These are phyloP conservation scores for Potamarius usumacintae DNA, from an alignment of 2,113 vertebrate genomes.

Conservation along the genomic window DNA sequence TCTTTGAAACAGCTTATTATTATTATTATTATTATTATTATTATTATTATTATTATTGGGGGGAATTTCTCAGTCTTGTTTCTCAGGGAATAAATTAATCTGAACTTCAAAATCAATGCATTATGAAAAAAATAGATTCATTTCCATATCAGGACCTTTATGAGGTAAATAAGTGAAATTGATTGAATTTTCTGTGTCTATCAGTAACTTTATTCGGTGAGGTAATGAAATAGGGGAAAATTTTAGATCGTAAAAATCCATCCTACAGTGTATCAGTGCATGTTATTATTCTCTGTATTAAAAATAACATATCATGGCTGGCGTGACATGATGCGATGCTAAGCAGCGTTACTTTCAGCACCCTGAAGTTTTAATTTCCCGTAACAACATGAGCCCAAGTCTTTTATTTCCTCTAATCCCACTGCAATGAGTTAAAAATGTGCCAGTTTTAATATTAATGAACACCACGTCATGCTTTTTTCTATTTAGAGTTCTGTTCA, in stretches of 20 bases:
- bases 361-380: not conserved
- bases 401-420: not conserved
- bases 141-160: not conserved
- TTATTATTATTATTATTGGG: too few species aligned
- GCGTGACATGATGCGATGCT: not conserved
- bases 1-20: not conserved
- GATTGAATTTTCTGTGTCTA: not conserved
- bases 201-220: not conserved
- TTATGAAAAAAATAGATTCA: constrained; percentile 3
- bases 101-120: not conserved
- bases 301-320: not conserved
- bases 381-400: not conserved
- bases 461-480: not conserved
- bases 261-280: not conserved
- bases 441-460: not conserved
- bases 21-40: not conserved
- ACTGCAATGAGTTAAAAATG: not conserved
- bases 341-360: not conserved
- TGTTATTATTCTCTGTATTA: not conserved
- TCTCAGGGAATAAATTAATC: not conserved
- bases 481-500: not conserved
- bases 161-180: not conserved
- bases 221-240: not conserved
- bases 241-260: not conserved
- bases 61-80: not conserved